Conservation (phyloP, 1,140 invertebrate species). For the honey bee (Apis mellifera) region Amel_HAv3.1 CM009938.2:6354501-6355000, state of each 20-base stretch:
- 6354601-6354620: not conserved
- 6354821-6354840: not conserved
- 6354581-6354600: not conserved
- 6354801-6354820: no score
- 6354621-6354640: not conserved
- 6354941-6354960: slow-evolving; percentile 32
- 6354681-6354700: not conserved
- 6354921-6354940: slow-evolving; percentile 17
- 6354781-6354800: not conserved
- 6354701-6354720: not conserved
- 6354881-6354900: not conserved
- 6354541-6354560: not conserved
- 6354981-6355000: not conserved
- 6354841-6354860: not conserved
- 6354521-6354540: not conserved
- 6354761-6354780: not conserved
- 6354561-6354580: not conserved
- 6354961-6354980: not conserved
- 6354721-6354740: not conserved
- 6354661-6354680: not conserved
- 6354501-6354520: no score
- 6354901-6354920: not conserved
- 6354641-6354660: not conserved
- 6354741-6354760: not conserved
- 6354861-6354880: no score